Percentiles rank a stretch among this genome's conserved stretches.
phyloP scores from a whole-genome alignment of 1,140 invertebrate species.

The Brachystomella parvula region DNA sequence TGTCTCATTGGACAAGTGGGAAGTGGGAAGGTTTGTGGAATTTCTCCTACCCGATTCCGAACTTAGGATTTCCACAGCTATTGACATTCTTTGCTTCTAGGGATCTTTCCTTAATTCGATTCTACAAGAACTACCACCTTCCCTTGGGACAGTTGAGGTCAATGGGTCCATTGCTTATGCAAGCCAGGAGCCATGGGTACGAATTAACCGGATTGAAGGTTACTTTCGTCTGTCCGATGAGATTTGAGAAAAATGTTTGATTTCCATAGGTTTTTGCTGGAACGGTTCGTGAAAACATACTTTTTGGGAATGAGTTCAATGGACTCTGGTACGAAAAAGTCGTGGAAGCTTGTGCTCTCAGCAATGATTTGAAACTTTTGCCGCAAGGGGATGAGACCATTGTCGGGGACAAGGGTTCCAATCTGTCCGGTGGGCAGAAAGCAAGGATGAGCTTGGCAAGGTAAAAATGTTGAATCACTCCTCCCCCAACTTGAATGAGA shows the following conservation, averaged over 20 bases:
- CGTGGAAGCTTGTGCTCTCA: slow-evolving; percentile 45
- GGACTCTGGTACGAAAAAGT: slow-evolving; percentile 30
- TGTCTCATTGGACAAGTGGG: slow-evolving; percentile 71
- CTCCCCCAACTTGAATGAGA: too few species aligned
- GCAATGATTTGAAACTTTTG: slow-evolving; percentile 63
- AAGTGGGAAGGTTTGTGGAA: slow-evolving; percentile 58
- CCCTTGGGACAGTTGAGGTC: not conserved
- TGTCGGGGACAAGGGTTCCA: slow-evolving; percentile 71
- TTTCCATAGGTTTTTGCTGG: too few species aligned
- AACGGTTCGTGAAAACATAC: slow-evolving; percentile 29
- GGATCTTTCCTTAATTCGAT: slow-evolving; percentile 14
- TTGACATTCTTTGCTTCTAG: not conserved
- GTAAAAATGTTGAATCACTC: too few species aligned
- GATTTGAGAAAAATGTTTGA: too few species aligned
- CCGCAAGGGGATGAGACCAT: slow-evolving; percentile 72
- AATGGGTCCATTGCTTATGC: slow-evolving; percentile 24
- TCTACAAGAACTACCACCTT: slow-evolving; percentile 21
- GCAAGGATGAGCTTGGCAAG: slow-evolving; percentile 78
- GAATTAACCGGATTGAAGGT: too few species aligned
- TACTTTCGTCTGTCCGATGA: too few species aligned
- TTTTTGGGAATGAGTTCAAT: slow-evolving; percentile 23
- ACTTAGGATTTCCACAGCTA: not conserved
- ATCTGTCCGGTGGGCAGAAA: slow-evolving; percentile 78
- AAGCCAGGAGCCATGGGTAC: slow-evolving; percentile 29
- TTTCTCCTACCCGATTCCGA: not conserved